Evolutionary conservation across 2,888 invertebrate genomes (phyloP), one percentile per base, ranked within the genome.

Genomic region (Polymixis lichenea): DNA sequence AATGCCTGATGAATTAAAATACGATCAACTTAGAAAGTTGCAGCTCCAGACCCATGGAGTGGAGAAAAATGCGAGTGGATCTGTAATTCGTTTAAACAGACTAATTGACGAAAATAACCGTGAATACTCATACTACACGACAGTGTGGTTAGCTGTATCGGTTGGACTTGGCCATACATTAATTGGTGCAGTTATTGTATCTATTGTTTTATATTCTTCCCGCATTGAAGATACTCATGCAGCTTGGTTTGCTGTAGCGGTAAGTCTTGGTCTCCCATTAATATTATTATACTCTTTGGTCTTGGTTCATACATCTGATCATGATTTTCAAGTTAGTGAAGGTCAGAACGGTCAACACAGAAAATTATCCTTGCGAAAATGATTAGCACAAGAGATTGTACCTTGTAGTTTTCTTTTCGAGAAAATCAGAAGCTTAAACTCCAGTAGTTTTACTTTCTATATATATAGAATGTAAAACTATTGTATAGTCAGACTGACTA

Each of bases 161-260:
- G 32, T 38, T 25, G 78, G 77, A 38, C 22, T 79, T 19, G 2
- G n/a, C 22, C 78, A 79, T 56, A 22, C 25, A 51, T 38, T 79
- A 6, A 46, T 82, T 46, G 77, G 78, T 46, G 78, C 82, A 22
- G 62, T 82, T 46, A 28, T 62, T 28, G 28, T 76, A 38, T 56
- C 77, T 17, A 25, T 62, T 22, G 15, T 19, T 51, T 43, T 76
- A 43, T 56, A 55, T 62, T 82, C 77, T 32, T 0, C 0, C 19
- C 43, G 0, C 22, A 25, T 4, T 11, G 2, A 22, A 46, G 46
- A 82, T 2, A 1, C 0, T 46, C 78, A 79, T 82, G 77, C 51
- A 46, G 9, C 15, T 56, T 6, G 2, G 19, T 79, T 67, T 62
- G 55, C 77, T 28, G 13, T 46, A 51, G 77, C 79, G 32, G 79